Conservation (phyloP, 1,140 invertebrate species). For the Leptopilina clavipes region DNA sequence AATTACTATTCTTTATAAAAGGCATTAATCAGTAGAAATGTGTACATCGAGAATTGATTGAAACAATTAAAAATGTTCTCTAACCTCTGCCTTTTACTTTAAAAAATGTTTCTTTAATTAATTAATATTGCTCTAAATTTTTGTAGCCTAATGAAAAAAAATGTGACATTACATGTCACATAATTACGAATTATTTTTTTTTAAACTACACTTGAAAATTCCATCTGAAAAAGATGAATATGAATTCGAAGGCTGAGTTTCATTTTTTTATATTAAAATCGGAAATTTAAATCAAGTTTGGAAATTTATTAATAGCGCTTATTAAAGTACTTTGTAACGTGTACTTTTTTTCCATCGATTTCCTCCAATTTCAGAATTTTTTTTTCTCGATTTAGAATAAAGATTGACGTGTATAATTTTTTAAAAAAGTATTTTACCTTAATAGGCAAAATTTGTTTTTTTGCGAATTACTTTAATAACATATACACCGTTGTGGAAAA, state of each 20-base stretch:
- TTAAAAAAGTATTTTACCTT: no score
- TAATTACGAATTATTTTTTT: not conserved
- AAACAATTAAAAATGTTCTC: conserved; percentile 1
- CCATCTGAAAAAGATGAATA: not conserved
- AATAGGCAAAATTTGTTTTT: no score
- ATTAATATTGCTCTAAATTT: not conserved
- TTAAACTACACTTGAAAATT: not conserved
- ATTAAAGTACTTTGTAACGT: conserved; percentile 8
- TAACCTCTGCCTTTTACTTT: not conserved
- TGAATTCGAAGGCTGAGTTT: not conserved
- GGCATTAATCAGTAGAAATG: not conserved
- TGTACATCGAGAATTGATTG: not conserved
- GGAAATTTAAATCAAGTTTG: not conserved
- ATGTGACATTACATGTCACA: not conserved
- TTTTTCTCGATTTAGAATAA: not conserved
- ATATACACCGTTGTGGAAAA: no score
- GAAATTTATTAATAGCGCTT: not conserved
- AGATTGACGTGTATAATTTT: not conserved
- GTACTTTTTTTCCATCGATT: not conserved
- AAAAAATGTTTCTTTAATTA: not conserved
- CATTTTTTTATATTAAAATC: not conserved
- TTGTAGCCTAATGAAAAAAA: not conserved
- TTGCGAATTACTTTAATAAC: no score
- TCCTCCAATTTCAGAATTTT: not conserved
- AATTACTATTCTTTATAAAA: not conserved